Conservation (phyloP, 2,888 invertebrate species). For the Agrochola litura region DNA sequence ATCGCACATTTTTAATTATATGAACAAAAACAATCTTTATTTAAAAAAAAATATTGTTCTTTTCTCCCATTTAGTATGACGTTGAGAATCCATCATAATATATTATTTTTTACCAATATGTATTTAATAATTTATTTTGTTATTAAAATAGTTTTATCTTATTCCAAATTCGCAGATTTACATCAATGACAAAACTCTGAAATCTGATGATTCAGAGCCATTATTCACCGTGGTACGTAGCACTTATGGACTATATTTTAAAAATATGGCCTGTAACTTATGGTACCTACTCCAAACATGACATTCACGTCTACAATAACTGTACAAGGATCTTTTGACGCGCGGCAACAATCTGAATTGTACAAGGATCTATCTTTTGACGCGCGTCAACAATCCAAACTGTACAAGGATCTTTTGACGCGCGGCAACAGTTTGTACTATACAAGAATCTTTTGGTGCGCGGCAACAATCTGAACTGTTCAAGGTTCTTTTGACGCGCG, state of each 20-base stretch:
- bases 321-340: background rate
- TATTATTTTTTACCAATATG: too few species aligned
- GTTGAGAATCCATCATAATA: background rate
- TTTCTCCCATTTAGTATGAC: background rate
- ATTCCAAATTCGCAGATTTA: slow-evolving; percentile 5
- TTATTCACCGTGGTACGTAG: slow-evolving; percentile 3
- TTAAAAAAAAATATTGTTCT: too few species aligned
- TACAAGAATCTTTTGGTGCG: background rate
- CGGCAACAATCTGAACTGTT: background rate
- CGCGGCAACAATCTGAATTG: background rate
- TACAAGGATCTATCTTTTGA: background rate
- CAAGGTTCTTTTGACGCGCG: background rate
- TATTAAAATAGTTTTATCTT: background rate
- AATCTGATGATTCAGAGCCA: background rate
- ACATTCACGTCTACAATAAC: background rate
- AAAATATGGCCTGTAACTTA: background rate
- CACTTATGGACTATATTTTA: background rate
- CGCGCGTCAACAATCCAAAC: background rate
- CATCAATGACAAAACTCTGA: slow-evolving; percentile 35
- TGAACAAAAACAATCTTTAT: background rate
- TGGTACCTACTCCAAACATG: background rate
- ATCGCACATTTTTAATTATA: background rate
- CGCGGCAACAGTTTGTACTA: background rate
- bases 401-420: background rate
- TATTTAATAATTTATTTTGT: background rate